Percentiles rank a stretch among this genome's conserved stretches.
phyloP scores from a whole-genome alignment of 2,797 vertebrate genomes.

The Erpetoichthys calabaricus region DNA sequence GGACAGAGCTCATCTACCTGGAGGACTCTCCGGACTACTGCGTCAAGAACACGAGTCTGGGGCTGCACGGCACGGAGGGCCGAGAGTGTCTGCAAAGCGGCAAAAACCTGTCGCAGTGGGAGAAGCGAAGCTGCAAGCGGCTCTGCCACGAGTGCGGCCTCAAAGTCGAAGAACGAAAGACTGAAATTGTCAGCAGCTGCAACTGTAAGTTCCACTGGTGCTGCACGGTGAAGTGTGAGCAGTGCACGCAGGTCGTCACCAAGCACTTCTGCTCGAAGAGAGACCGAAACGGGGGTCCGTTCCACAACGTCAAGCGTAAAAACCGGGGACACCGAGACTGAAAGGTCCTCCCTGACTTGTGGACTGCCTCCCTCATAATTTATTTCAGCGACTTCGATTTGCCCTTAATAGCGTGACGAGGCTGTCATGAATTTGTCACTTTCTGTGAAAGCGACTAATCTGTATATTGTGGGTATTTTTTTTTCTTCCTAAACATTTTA shows the following conservation, averaged over 20 bases:
- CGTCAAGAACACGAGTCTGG: conserved; percentile 48
- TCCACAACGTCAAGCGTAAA: conserved; percentile 30
- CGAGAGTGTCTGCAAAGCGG: conserved; percentile 50
- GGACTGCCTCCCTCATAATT: too few species aligned
- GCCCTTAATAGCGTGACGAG: too few species aligned
- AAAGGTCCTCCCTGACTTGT: too few species aligned
- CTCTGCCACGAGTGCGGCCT: conserved; percentile 85
- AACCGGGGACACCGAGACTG: conserved; percentile 32
- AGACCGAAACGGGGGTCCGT: conserved; percentile 25
- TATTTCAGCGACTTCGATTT: too few species aligned
- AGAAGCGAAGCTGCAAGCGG: conserved; percentile 65
- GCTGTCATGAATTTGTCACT: too few species aligned
- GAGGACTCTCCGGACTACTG: conserved; percentile 67
- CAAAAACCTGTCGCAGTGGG: conserved; percentile 42
- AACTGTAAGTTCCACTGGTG: conserved; percentile 97
- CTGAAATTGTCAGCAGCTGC: conserved; percentile 70
- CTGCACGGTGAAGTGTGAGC: conserved; percentile 81
- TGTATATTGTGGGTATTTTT: not conserved
- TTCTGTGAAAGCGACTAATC: too few species aligned
- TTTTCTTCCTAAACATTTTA: not conserved
- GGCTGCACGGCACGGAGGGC: conserved; percentile 54
- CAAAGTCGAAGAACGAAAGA: conserved; percentile 64
- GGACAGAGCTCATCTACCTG: conserved; percentile 49
- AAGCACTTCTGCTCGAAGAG: conserved; percentile 66
- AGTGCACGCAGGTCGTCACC: conserved; percentile 62